Conservation (phyloP, 2,797 vertebrate species). For the Botia almorhae region DNA sequence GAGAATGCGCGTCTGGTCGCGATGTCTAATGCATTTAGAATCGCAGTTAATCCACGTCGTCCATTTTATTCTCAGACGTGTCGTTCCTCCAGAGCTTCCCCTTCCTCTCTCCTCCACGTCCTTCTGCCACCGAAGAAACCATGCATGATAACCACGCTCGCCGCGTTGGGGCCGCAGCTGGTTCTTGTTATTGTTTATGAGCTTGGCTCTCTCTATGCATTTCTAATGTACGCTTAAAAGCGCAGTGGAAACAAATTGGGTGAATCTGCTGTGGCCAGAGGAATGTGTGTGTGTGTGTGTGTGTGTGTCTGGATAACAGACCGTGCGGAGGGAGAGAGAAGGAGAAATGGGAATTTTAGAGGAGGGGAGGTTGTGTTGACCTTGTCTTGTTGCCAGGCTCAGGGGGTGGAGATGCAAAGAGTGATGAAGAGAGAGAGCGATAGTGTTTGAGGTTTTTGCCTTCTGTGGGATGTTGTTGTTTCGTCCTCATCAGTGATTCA, state of each 20-base stretch:
- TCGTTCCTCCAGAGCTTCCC: background rate
- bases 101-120: background rate
- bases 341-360: slow-evolving; percentile 37
- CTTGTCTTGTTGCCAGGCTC: slow-evolving; percentile 46
- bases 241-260: slow-evolving; percentile 80
- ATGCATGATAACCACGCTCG: slow-evolving; percentile 2
- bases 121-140: background rate
- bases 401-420: slow-evolving; percentile 48
- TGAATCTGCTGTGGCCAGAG: slow-evolving; percentile 78
- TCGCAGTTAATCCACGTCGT: slow-evolving; percentile 34
- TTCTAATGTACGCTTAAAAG: slow-evolving; percentile 60
- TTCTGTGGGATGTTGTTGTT: slow-evolving; percentile 56
- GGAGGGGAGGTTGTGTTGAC: slow-evolving; percentile 50
- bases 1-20: slow-evolving; percentile 14
- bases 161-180: slow-evolving; percentile 72
- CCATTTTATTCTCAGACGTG: slow-evolving; percentile 13
- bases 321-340: slow-evolving; percentile 30
- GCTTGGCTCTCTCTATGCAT: slow-evolving; percentile 66
- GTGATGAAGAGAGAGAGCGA: slow-evolving; percentile 30
- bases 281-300: slow-evolving; percentile 71
- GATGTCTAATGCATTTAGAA: slow-evolving; percentile 16
- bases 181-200: slow-evolving; percentile 82
- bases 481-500: slow-evolving; percentile 59
- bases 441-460: slow-evolving; percentile 18
- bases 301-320: slow-evolving; percentile 45